phyloP scores from a whole-genome alignment of 2,113 vertebrate genomes.

The Scatophagus argus region DNA sequence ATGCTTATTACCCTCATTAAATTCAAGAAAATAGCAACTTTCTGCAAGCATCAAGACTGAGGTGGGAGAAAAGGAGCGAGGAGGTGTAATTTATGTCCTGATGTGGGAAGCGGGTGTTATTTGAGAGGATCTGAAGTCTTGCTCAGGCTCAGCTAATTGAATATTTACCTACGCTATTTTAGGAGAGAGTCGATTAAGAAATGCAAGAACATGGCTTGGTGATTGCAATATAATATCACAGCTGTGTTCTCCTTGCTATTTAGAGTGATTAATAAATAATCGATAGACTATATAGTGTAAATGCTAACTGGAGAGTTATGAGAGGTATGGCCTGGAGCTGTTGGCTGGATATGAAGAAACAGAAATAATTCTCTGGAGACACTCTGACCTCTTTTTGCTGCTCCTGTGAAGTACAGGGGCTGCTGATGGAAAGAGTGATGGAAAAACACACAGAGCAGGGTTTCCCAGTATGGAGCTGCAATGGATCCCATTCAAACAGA shows the following conservation, averaged over 20 bases:
- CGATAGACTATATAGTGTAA: not conserved
- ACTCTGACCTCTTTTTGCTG: conserved; percentile 60
- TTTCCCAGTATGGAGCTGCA: conserved; percentile 13
- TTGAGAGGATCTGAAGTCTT: conserved; percentile 9
- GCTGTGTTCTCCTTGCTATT: not conserved
- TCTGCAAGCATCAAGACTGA: not conserved
- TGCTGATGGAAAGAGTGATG: conserved; percentile 11
- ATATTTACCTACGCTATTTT: conserved; percentile 15
- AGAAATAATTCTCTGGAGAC: conserved; percentile 42
- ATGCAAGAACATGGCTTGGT: not conserved
- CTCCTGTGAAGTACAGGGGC: conserved; percentile 25
- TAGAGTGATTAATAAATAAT: conserved; percentile 4
- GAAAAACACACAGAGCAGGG: not conserved
- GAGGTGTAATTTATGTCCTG: conserved; percentile 28
- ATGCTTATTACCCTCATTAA: conserved; percentile 42
- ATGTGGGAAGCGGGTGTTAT: not conserved
- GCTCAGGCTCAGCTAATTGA: not conserved
- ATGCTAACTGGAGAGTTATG: conserved; percentile 15
- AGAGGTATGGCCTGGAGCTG: conserved; percentile 25
- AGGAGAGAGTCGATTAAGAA: not conserved
- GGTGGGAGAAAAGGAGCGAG: not conserved
- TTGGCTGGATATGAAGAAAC: conserved; percentile 27
- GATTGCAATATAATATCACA: not conserved
- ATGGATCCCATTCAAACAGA: conserved; percentile 1
- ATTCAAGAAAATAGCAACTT: conserved; percentile 10